phyloP scores from a whole-genome alignment of 2,888 invertebrate species.

The Octodonta nipae region DNA sequence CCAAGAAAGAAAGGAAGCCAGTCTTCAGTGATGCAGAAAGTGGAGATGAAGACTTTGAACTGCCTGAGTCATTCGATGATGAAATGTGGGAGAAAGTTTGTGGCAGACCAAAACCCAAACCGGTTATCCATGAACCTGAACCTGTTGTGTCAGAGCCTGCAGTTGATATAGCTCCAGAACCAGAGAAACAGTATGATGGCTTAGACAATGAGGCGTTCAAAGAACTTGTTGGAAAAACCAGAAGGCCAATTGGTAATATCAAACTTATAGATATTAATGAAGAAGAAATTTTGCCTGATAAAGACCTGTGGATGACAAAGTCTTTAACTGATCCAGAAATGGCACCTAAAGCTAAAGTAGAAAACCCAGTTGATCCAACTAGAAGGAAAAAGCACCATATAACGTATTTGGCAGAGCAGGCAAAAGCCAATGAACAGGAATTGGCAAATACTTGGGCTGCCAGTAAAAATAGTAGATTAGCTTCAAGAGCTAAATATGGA shows the following conservation, averaged over 20 bases:
- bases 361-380: slow-evolving; percentile 41
- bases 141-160: slow-evolving; percentile 32
- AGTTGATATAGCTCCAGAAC: slow-evolving; percentile 36
- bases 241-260: slow-evolving; percentile 50
- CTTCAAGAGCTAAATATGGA: slow-evolving; percentile 92
- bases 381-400: slow-evolving; percentile 84
- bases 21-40: slow-evolving; percentile 21
- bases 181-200: slow-evolving; percentile 35
- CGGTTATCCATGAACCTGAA: slow-evolving; percentile 35
- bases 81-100: slow-evolving; percentile 39
- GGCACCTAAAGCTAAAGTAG: slow-evolving; percentile 36
- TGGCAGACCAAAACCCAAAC: slow-evolving; percentile 33
- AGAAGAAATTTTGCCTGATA: slow-evolving; percentile 59
- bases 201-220: slow-evolving; percentile 46
- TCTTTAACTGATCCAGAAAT: slow-evolving; percentile 59
- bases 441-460: slow-evolving; percentile 88
- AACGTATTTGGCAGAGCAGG: slow-evolving; percentile 85
- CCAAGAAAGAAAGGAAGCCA: slow-evolving; percentile 6
- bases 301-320: slow-evolving; percentile 70
- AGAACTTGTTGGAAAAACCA: slow-evolving; percentile 54
- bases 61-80: slow-evolving; percentile 34
- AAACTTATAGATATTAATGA: slow-evolving; percentile 72
- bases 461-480: slow-evolving; percentile 68
- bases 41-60: slow-evolving; percentile 26
- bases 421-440: slow-evolving; percentile 87